Evolutionary conservation across 2,888 invertebrate genomes (phyloP).

Genomic region (Pocota personata): DNA sequence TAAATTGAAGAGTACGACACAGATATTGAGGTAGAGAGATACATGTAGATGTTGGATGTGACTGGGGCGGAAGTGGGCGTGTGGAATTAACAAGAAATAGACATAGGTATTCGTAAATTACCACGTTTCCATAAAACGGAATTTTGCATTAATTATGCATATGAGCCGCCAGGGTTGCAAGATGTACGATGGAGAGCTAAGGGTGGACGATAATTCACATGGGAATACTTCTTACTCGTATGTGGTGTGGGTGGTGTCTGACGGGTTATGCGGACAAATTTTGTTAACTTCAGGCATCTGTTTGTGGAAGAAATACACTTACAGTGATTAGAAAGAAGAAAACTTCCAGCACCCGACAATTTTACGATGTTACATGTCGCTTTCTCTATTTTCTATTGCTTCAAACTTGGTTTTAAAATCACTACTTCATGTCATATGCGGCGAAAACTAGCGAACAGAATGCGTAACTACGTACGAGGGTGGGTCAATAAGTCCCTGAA

Average conservation of each 20-base stretch:
- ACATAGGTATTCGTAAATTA: slow-evolving; percentile 48
- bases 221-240: background rate
- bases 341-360: background rate
- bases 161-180: slow-evolving; percentile 8
- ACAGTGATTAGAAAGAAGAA: background rate
- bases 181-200: background rate
- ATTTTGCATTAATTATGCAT: slow-evolving; percentile 58
- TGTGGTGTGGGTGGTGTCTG: background rate
- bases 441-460: no score
- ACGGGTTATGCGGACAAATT: background rate
- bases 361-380: background rate
- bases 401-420: no score
- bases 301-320: background rate
- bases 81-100: slow-evolving; percentile 14
- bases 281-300: background rate
- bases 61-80: background rate
- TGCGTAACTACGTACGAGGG: no score
- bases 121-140: slow-evolving; percentile 43
- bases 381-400: no score
- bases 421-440: no score
- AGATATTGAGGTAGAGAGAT: slow-evolving; percentile 26
- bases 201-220: slow-evolving; percentile 34
- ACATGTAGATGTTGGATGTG: background rate
- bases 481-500: no score
- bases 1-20: slow-evolving; percentile 68